phyloP scores from a whole-genome alignment of 1,140 invertebrate species.

The Bombus breviceps region DNA sequence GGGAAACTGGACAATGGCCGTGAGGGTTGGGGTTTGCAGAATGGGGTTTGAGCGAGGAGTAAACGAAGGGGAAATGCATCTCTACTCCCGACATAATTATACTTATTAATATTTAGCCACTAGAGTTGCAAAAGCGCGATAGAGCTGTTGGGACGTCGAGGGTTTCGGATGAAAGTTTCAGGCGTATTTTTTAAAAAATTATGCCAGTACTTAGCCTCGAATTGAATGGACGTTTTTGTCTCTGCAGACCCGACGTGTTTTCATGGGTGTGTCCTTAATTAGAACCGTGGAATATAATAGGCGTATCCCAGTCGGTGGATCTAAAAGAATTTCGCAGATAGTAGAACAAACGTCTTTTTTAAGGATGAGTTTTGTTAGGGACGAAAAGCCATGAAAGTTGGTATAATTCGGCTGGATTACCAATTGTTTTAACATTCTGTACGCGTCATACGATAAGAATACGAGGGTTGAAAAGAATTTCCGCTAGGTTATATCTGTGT shows the following conservation, averaged over 20 bases:
- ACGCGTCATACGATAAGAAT: not conserved
- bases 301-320: not conserved
- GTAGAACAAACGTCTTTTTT: not conserved
- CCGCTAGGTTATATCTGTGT: not conserved
- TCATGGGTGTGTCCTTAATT: slow-evolving; percentile 9
- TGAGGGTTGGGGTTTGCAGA: too few relatives aligned
- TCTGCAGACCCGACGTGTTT: not conserved
- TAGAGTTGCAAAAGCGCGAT: too few relatives aligned
- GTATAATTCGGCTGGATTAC: not conserved
- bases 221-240: slow-evolving; percentile 31
- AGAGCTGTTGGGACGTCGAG: not conserved
- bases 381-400: too few relatives aligned
- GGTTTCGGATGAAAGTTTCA: slow-evolving; percentile 10
- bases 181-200: slow-evolving; percentile 9
- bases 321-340: not conserved
- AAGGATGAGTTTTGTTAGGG: not conserved
- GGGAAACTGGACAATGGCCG: not conserved
- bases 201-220: not conserved
- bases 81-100: slow-evolving; percentile 5
- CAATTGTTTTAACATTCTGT: not conserved
- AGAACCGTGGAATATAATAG: not conserved
- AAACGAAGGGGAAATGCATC: slow-evolving; percentile 19
- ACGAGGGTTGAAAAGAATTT: not conserved
- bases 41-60: too few relatives aligned
- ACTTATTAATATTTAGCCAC: slow-evolving; percentile 27